These are phyloP conservation scores for Takifugu bimaculatus DNA, from an alignment of 2,113 vertebrate species.

Conservation along the genomic window DNA sequence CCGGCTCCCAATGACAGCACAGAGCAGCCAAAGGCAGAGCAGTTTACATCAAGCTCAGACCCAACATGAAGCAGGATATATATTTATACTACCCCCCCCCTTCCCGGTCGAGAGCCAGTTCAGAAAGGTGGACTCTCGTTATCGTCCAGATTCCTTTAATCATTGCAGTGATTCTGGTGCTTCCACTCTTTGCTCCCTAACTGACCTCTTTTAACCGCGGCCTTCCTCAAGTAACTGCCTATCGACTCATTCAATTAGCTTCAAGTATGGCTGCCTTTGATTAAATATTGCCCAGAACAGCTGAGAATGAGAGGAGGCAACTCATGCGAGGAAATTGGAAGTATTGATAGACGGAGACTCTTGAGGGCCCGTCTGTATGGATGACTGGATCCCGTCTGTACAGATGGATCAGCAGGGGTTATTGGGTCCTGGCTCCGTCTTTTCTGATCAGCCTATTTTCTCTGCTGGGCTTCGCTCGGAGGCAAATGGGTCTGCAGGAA, in stretches of 20 bases:
- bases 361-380: conserved; percentile 25
- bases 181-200: conserved; percentile 20
- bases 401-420: conserved; percentile 36
- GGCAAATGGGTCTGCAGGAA: neutral
- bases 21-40: too few relatives aligned
- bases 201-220: conserved; percentile 2
- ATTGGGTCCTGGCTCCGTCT: conserved; percentile 15
- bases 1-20: too few relatives aligned
- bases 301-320: neutral
- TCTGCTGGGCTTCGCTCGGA: conserved; percentile 26
- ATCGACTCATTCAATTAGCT: conserved; percentile 40
- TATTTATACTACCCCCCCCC: too few relatives aligned
- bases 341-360: conserved; percentile 25
- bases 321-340: conserved; percentile 1
- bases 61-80: too few relatives aligned
- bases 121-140: too few relatives aligned
- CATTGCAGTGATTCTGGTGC: conserved; percentile 15
- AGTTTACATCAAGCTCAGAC: too few relatives aligned
- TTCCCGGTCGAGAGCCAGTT: too few relatives aligned
- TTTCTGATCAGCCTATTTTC: conserved; percentile 45
- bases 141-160: conserved; percentile 16
- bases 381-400: conserved; percentile 2
- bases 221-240: conserved; percentile 44
- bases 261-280: conserved; percentile 2
- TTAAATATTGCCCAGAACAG: conserved; percentile 1